phyloP scores from a whole-genome alignment of 1,140 invertebrate species.

The Antheraea pernyi region DNA sequence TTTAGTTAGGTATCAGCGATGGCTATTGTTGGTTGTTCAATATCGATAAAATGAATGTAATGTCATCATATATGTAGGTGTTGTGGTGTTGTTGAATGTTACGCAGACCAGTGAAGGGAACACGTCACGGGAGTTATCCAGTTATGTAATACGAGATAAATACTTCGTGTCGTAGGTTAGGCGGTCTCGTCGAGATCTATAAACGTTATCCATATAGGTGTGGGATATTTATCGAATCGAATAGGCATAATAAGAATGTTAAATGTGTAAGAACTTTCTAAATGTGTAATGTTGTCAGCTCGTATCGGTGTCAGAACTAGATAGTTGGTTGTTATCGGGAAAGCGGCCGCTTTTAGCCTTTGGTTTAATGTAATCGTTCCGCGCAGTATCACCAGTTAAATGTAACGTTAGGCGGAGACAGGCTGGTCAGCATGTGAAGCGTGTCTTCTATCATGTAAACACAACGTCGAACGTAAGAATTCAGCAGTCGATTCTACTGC shows the following conservation, averaged over 20 bases:
- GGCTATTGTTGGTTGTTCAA: constrained; percentile 67
- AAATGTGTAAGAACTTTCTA: constrained; percentile 62
- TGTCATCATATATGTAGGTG: constrained; percentile 57
- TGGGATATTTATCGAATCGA: constrained; percentile 71
- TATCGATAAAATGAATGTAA: constrained; percentile 60
- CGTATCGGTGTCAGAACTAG: constrained; percentile 61
- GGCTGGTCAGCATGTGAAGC: constrained; percentile 50
- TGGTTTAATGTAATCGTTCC: constrained; percentile 58
- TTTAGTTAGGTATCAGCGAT: constrained; percentile 56
- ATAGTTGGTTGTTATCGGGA: constrained; percentile 68
- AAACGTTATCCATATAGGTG: constrained; percentile 69
- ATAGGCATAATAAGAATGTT: constrained; percentile 60
- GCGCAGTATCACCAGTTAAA: constrained; percentile 54
- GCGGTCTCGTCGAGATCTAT: constrained; percentile 63
- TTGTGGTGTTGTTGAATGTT: constrained; percentile 53
- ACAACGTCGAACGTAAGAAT: constrained; percentile 36
- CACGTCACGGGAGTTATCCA: constrained; percentile 29
- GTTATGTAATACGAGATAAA: constrained; percentile 37
- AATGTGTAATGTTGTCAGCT: constrained; percentile 60
- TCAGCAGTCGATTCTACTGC: constrained; percentile 54
- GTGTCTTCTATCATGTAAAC: constrained; percentile 26
- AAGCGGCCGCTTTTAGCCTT: constrained; percentile 57
- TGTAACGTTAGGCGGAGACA: constrained; percentile 46
- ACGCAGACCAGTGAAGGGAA: constrained; percentile 47
- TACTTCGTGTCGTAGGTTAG: constrained; percentile 59